A percentile compares a stretch with the other conserved stretches of the same genome.
Conservation (phyloP, 2,113 vertebrate species). For the Microtus richardsoni region DNA sequence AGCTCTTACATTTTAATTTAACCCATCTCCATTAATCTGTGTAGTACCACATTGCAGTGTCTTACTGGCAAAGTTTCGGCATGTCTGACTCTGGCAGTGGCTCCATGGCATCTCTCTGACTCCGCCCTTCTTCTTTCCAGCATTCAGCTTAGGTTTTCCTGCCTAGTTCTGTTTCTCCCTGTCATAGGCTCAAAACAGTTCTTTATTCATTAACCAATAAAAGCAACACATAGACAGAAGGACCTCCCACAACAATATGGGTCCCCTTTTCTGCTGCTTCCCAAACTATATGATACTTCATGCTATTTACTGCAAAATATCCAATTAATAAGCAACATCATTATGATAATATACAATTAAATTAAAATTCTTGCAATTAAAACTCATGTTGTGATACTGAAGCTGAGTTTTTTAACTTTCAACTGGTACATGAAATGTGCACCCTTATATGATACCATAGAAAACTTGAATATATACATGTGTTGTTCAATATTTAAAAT, state of each 20-base stretch:
- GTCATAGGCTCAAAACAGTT: too few species aligned
- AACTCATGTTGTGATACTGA: neutral
- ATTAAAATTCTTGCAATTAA: neutral
- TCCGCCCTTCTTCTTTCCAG: too few species aligned
- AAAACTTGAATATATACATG: neutral
- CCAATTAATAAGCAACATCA: neutral
- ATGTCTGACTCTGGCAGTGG: too few species aligned
- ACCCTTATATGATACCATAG: neutral
- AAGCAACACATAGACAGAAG: too few species aligned
- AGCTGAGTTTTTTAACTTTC: neutral
- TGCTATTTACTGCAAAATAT: neutral
- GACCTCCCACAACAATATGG: too few species aligned
- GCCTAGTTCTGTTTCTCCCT: too few species aligned
- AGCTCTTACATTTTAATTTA: too few species aligned
- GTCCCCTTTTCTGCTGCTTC: neutral
- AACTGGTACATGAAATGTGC: neutral
- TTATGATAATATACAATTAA: neutral
- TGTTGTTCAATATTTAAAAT: neutral
- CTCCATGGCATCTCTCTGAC: too few species aligned
- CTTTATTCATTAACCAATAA: too few species aligned
- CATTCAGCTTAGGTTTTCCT: too few species aligned
- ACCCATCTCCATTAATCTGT: too few species aligned
- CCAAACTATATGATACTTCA: neutral
- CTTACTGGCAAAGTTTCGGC: too few species aligned
- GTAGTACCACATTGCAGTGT: accelerated